Evolutionary conservation across 2,797 vertebrate genomes (phyloP).

Genomic region (Siniperca obscura): DNA sequence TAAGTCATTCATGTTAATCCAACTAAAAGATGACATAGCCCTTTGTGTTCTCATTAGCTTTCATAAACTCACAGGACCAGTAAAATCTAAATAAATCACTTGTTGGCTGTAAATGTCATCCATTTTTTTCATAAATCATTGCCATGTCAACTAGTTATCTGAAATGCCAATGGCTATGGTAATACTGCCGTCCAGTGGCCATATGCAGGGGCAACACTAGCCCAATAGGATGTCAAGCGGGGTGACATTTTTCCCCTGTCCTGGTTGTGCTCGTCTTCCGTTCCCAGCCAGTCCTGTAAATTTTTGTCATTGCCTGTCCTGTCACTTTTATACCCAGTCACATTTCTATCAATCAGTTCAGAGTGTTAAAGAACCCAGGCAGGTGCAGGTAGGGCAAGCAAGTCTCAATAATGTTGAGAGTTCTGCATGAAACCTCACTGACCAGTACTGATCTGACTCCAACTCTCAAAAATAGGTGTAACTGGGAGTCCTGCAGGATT

Average conservation of each 20-base stretch:
- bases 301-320: background rate
- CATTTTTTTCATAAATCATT: background rate
- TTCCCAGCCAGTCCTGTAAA: background rate
- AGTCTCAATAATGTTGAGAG: background rate
- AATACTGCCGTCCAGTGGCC: conserved; percentile 53
- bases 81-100: background rate
- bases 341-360: background rate
- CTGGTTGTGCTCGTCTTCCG: background rate
- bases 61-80: background rate
- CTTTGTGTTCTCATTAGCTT: background rate
- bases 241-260: background rate
- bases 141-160: background rate
- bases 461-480: conserved; percentile 4
- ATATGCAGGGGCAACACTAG: background rate
- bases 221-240: background rate
- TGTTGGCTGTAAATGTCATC: background rate
- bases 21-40: background rate
- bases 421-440: conserved; percentile 5
- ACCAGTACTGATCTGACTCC: background rate
- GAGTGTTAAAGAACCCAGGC: background rate
- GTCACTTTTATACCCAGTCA: background rate
- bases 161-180: background rate
- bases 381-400: too few relatives aligned
- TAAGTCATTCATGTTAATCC: background rate
- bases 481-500: background rate